Evolutionary conservation across 2,888 invertebrate species (phyloP).

Genomic region (Callyntrura guangdongensis): DNA sequence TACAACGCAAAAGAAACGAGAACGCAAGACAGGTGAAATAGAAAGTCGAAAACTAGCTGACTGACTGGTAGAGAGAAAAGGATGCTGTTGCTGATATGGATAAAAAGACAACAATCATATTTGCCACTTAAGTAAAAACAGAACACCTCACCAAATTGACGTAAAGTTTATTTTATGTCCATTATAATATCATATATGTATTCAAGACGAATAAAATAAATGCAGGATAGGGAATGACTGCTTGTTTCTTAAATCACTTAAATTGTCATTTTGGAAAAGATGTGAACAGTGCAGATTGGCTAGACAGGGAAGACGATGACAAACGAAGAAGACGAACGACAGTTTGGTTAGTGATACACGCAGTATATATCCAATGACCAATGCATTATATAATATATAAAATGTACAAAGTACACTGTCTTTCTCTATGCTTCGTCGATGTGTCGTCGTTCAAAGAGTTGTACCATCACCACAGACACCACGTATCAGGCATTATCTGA

Average conservation of each 20-base stretch:
- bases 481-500: neutral
- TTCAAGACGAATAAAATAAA: neutral
- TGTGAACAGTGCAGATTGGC: neutral
- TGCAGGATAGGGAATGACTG: neutral
- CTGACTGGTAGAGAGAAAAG: neutral
- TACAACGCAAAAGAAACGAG: neutral
- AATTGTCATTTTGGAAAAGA: conserved; percentile 35
- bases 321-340: neutral
- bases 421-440: neutral
- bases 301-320: neutral
- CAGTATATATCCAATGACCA: neutral
- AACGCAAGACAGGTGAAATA: conserved; percentile 27
- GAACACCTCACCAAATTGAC: conserved; percentile 8
- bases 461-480: neutral
- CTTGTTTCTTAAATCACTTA: conserved; percentile 38
- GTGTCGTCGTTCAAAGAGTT: neutral
- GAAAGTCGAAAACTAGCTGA: neutral
- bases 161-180: conserved; percentile 10
- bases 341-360: neutral
- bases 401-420: neutral
- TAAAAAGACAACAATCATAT: too few species aligned
- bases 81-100: neutral
- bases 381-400: neutral
- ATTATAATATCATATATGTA: neutral
- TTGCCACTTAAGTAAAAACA: neutral